Evolutionary conservation across 2,797 vertebrate genomes (phyloP).

Genomic region (Poeciliopsis turneri): DNA sequence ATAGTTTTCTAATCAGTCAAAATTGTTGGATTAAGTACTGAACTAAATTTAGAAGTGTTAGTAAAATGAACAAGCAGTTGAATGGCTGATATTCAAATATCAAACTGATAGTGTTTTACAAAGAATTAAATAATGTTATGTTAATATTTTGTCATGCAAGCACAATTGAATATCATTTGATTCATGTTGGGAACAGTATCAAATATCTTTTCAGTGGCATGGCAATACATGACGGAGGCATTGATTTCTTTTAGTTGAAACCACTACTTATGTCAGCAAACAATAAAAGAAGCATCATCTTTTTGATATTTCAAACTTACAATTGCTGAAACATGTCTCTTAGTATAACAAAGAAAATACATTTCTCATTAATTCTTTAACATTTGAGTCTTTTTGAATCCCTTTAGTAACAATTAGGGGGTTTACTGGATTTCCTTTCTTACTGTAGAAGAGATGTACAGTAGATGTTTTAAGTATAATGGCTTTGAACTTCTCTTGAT

Average conservation of each 20-base stretch:
- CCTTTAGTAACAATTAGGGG: not conserved
- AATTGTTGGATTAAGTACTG: not conserved
- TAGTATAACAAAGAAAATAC: not conserved
- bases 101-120: slow-evolving; percentile 4
- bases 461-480: not conserved
- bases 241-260: not conserved
- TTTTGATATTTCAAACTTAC: not conserved
- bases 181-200: too few relatives aligned
- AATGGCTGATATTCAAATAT: not conserved
- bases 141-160: not conserved
- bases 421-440: not conserved
- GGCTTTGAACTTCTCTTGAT: slow-evolving; percentile 1
- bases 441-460: not conserved
- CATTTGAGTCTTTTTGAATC: not conserved
- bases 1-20: not conserved
- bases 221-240: not conserved
- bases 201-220: not conserved
- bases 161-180: not conserved
- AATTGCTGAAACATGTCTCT: not conserved
- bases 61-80: slow-evolving; percentile 10
- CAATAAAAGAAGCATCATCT: not conserved
- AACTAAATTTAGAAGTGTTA: slow-evolving; percentile 11
- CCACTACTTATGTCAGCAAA: not conserved
- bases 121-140: not conserved
- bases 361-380: not conserved